A percentile compares a stretch with the other conserved stretches of the same genome.
These are phyloP conservation scores for Xestoiulus laeticollis DNA, from an alignment of 2,888 invertebrate species.

Conservation along the genomic window DNA sequence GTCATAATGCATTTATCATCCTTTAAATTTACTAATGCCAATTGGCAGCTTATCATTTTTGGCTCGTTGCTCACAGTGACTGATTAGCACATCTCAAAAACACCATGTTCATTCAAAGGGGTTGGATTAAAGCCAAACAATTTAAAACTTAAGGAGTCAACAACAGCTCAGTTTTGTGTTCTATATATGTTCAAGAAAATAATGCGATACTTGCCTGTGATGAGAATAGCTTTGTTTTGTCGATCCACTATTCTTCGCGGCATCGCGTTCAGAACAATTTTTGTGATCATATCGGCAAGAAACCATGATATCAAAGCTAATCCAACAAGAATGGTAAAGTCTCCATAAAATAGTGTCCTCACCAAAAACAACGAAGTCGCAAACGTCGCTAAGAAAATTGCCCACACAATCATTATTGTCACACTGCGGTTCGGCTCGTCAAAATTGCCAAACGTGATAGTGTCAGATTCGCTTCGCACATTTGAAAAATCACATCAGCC, in stretches of 20 bases:
- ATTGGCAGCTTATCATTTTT: neutral
- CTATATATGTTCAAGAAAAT: neutral
- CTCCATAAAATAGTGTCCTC: slow-evolving; percentile 51
- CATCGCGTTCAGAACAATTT: slow-evolving; percentile 57
- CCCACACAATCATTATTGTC: slow-evolving; percentile 56
- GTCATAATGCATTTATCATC: neutral
- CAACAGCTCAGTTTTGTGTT: neutral
- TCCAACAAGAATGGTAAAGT: slow-evolving; percentile 53
- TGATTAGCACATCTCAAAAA: neutral
- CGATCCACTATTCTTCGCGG: slow-evolving; percentile 56
- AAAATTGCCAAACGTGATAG: neutral
- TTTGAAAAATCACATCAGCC: neutral
- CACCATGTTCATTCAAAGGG: neutral
- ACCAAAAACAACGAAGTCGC: slow-evolving; percentile 47
- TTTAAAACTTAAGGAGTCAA: neutral
- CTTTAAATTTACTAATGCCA: neutral
- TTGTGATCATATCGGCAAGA: slow-evolving; percentile 56
- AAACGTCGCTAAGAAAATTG: slow-evolving; percentile 44
- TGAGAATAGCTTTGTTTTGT: slow-evolving; percentile 59
- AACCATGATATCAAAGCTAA: slow-evolving; percentile 55
- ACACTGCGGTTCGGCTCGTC: neutral
- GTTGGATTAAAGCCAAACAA: neutral
- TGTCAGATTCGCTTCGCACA: neutral
- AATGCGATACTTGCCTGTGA: slow-evolving; percentile 59
- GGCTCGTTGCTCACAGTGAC: neutral